Conservation (phyloP, 2,888 invertebrate genomes). For the Caenorhabditis sp. region DNA sequence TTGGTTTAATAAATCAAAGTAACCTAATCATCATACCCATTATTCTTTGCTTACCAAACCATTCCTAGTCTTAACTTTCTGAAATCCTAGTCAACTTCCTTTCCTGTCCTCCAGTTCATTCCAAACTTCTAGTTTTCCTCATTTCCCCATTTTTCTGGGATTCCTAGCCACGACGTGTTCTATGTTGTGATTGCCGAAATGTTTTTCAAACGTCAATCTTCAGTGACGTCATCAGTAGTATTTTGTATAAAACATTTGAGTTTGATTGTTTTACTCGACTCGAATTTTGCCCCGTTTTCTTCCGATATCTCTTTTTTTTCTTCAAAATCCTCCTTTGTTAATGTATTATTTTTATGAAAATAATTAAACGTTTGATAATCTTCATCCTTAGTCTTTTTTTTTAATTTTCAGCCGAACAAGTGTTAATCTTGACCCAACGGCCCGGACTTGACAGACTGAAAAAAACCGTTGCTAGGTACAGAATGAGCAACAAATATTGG, state of each 20-base stretch:
- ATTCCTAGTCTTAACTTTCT: slow-evolving; percentile 16
- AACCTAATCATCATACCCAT: slow-evolving; percentile 12
- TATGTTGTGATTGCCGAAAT: slow-evolving; percentile 61
- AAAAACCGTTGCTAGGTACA: background rate
- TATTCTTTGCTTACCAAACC: slow-evolving; percentile 6
- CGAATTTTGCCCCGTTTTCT: background rate
- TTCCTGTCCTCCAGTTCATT: slow-evolving; percentile 23
- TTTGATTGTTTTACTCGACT: too few species aligned
- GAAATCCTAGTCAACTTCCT: slow-evolving; percentile 27
- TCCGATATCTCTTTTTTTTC: background rate
- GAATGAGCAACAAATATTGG: background rate
- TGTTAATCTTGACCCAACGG: background rate
- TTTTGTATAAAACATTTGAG: slow-evolving; percentile 1
- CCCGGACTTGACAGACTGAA: background rate
- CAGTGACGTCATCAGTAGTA: background rate
- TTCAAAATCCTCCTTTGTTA: background rate
- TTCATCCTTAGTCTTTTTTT: background rate
- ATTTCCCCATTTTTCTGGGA: slow-evolving; percentile 11
- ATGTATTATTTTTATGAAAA: background rate
- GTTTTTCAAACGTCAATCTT: slow-evolving; percentile 45
- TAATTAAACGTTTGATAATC: background rate
- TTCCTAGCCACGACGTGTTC: slow-evolving; percentile 48
- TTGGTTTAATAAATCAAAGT: slow-evolving; percentile 59
- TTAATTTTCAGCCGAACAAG: background rate
- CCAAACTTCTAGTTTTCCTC: slow-evolving; percentile 10